Percentiles rank a stretch among this genome's conserved stretches.
Conservation (phyloP, 2,797 vertebrate genomes). For the Enteromius treurensis region DNA sequence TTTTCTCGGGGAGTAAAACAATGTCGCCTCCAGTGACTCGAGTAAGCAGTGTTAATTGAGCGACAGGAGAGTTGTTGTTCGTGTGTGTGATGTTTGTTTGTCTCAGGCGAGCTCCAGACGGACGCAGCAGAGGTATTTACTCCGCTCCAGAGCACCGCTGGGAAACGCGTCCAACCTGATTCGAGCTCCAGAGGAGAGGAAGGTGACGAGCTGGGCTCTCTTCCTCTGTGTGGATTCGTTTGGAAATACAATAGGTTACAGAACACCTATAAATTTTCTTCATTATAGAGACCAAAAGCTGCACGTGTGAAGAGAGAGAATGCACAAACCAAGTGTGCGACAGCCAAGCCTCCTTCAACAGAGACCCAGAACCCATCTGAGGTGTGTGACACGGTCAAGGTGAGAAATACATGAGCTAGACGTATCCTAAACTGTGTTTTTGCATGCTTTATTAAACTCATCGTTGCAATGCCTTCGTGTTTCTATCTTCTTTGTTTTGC, state of each 20-base stretch:
- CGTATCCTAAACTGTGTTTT: no score
- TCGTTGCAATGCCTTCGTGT: background rate
- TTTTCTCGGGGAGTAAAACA: no score
- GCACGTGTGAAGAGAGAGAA: background rate
- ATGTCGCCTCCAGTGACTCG: constrained; percentile 17
- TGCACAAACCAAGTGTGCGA: background rate
- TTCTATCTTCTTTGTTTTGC: background rate
- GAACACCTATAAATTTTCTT: background rate
- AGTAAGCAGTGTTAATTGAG: background rate
- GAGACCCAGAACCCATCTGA: background rate
- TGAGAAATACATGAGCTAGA: background rate
- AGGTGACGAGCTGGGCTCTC: background rate
- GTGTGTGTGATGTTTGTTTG: no score
- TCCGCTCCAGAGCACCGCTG: constrained; percentile 15
- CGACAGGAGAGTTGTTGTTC: accelerated
- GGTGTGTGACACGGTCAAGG: constrained; percentile 14
- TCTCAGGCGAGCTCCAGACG: no score
- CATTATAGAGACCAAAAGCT: background rate
- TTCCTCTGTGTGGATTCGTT: no score
- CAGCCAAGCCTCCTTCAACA: background rate
- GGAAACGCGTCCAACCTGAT: constrained; percentile 31
- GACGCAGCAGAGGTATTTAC: background rate
- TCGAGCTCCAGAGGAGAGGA: background rate
- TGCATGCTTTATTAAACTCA: background rate
- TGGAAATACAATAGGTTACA: background rate